Base-by-base conservation (phyloP, 2,888 invertebrate genomes). In the Stenodema calcarata region DNA sequence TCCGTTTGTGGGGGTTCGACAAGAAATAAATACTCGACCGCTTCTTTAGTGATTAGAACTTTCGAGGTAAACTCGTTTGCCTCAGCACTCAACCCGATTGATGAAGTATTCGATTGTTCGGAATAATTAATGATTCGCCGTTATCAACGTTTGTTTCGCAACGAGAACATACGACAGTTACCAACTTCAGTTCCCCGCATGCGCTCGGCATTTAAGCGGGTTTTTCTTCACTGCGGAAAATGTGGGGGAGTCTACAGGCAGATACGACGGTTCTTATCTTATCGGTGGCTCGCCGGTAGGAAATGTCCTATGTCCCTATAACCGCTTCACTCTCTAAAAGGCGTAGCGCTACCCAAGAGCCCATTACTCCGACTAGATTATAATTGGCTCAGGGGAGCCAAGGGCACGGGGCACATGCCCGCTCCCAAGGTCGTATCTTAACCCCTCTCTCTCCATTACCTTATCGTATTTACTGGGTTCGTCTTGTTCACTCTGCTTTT, bases 321-420 rank as follows among this genome's bases (percentile, higher is more conserved):
- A 23, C 62, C 23, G 62, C 23, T 62, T n/a, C 54, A 54, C 54
- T 54, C 54, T 54, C 54, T 54, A 54, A 18, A 54, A 54, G 54
- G 54, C 54, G 54, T 18, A 54, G 54, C 54, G 54, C 54, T 54
- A 54, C 54, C 54, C n/a, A 54, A 18, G 54, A 54, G 62, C 62
- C 62, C 9, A 62, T 62, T 62, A 62, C 62, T 62, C 62, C 62
- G 23, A 62, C 62, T 62, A 23, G 54, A 80, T 80, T 50, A 80
- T 79, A 80, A 80, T 80, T 80, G 54, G 80, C 80, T 80, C 80
- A 80, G 80, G 80, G 80, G 80, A 30, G 80, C 54, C 80, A 80
- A 80, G 80, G 80, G 80, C 80, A 80, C 54, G 80, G 54, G 80
- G 80, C 80, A 47, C 35, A 80, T 54, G 80, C 50, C 47, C 80